phyloP scores from a whole-genome alignment of 2,888 invertebrate genomes.

The Tenthredo livida region DNA sequence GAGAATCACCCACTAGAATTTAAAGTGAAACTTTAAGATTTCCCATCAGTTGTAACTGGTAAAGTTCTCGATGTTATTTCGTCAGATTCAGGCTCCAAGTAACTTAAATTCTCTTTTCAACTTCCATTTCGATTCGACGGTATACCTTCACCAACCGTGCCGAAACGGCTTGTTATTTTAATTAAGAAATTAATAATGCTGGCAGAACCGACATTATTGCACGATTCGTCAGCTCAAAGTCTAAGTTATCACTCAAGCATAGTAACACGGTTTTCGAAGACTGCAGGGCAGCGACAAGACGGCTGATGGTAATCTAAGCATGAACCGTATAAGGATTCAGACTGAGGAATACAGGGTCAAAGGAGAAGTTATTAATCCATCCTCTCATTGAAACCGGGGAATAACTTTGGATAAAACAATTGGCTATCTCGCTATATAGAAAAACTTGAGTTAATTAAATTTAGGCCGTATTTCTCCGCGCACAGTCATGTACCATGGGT shows the following conservation, averaged over 20 bases:
- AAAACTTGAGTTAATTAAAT: constrained; percentile 27
- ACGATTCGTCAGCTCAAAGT: background rate
- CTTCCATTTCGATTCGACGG: constrained; percentile 6
- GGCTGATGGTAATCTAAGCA: background rate
- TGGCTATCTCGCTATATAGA: background rate
- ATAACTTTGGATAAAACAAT: constrained; percentile 16
- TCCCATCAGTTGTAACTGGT: constrained; percentile 25
- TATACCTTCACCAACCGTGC: background rate
- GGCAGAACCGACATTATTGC: background rate
- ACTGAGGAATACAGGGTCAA: background rate
- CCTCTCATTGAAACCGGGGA: background rate
- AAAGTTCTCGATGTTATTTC: constrained; percentile 28
- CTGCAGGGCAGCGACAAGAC: background rate
- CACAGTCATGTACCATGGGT: background rate
- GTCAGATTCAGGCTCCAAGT: background rate
- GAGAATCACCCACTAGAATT: background rate
- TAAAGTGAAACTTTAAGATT: constrained; percentile 21
- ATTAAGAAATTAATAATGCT: constrained; percentile 11
- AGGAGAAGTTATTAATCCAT: constrained; percentile 4
- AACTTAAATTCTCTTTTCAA: background rate
- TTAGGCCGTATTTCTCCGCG: background rate
- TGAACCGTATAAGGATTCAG: background rate
- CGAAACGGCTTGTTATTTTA: constrained; percentile 6
- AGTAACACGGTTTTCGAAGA: background rate
- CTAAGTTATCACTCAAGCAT: background rate